Base-by-base conservation (phyloP, 2,113 vertebrate species). In the Pteruthius melanotis region DNA sequence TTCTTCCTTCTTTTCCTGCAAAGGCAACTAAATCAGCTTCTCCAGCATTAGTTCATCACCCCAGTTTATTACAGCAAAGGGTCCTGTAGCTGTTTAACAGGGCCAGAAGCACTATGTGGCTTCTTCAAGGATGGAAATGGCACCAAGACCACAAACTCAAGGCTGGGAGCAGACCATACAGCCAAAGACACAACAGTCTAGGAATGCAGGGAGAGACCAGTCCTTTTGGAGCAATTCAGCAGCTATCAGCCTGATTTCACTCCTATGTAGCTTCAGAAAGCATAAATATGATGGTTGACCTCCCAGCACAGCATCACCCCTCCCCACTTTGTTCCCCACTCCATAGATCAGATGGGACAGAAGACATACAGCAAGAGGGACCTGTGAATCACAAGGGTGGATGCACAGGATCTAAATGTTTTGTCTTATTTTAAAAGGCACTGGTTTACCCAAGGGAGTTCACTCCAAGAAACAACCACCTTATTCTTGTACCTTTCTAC, bases 21-120 rank as follows among this genome's bases (percentile, higher is more conserved):
- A 88, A 91, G 66, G 85, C 57, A 95, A 83, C 60, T 87, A 85
- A 89, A 94, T 96, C 87, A 87, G 91, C 74, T 81, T 56, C 30
- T 27, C 53, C 45, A 63, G 24, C 89, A 96, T 42, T 11, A 76
- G 75, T 31, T 35, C 65, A 77, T 80, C 65, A 92, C 70, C 84
- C 76, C 93, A 72, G 54, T 91, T 97, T 86, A 91, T 93, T 89
- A 95, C 16, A 74, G 91, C 52, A 97, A 96, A 97, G 93, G 78
- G 95, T n/a, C 45, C 53, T 91, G 81, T n/a, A 57, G 12, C 40
- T 47, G 33, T 93, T 95, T 91, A 96, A 47, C 42, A 74, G 61
- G 60, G 82, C 14, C 69, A 95, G 45, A 78, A 90, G 94, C 65
- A 40, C 52, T 81, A 61, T 78, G 47, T 85, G 42, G 89, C 50